Percentiles rank a stretch among this genome's conserved stretches.
Evolutionary conservation across 2,113 vertebrate genomes (phyloP).

Genomic region (Sminthopsis crassicaudata): DNA sequence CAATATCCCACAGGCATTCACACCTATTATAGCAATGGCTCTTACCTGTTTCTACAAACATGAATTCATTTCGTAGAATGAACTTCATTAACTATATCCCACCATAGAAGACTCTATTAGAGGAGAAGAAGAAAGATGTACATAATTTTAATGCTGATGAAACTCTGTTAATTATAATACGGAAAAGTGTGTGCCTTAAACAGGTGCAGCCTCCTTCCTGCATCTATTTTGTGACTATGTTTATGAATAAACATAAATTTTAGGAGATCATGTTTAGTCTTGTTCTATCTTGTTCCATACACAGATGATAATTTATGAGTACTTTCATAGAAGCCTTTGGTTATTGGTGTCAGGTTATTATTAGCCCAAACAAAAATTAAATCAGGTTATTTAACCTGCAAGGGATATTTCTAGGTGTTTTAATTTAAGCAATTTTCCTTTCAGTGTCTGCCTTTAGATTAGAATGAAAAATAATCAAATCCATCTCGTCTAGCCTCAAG

Average conservation of each 20-base stretch:
- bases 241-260: conserved; percentile 77
- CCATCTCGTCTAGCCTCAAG: neutral
- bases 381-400: conserved; percentile 16
- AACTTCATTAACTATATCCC: conserved; percentile 59
- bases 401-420: conserved; percentile 40
- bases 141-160: conserved; percentile 32
- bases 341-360: conserved; percentile 51
- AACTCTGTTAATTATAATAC: conserved; percentile 65
- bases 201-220: conserved; percentile 62
- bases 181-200: conserved; percentile 28
- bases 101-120: conserved; percentile 49
- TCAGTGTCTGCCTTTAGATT: conserved; percentile 39
- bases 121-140: neutral
- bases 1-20: neutral
- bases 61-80: conserved; percentile 63
- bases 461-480: conserved; percentile 41
- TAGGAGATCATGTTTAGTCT: conserved; percentile 52
- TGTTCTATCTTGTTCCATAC: conserved; percentile 19
- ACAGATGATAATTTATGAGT: conserved; percentile 59
- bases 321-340: conserved; percentile 30
- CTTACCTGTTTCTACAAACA: conserved; percentile 27
- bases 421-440: conserved; percentile 54
- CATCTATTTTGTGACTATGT: conserved; percentile 71
- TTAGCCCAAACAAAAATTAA: conserved; percentile 57
- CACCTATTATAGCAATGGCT: neutral